Evolutionary conservation across 2,888 invertebrate genomes (phyloP).

Genomic region (Therioaphis trifolii): DNA sequence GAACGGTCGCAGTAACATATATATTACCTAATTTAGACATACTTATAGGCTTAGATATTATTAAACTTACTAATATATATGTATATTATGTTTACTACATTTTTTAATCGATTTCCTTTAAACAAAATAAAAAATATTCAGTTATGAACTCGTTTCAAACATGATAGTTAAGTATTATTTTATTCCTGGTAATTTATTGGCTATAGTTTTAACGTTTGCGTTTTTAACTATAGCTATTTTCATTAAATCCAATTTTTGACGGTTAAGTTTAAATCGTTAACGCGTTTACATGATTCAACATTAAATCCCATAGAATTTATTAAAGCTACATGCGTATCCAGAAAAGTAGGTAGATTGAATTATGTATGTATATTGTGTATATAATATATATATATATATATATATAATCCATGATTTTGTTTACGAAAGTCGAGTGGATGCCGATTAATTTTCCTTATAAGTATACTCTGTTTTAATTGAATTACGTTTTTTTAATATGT

Average conservation of each 20-base stretch:
- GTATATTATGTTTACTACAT: neutral
- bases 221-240: neutral
- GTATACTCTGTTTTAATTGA: neutral
- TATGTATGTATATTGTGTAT: no score
- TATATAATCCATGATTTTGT: neutral
- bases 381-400: neutral
- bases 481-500: neutral
- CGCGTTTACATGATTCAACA: neutral
- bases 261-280: neutral
- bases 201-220: neutral
- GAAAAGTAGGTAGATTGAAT: neutral
- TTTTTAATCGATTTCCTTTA: neutral
- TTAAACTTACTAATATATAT: constrained; percentile 6
- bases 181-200: neutral
- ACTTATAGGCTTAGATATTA: constrained; percentile 24
- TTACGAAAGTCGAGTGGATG: neutral
- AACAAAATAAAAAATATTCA: neutral
- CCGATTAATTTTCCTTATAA: neutral
- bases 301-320: neutral
- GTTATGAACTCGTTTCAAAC: neutral
- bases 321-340: neutral
- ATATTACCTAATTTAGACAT: constrained; percentile 34
- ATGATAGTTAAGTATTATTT: neutral
- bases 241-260: neutral
- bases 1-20: neutral